Evolutionary conservation across 2,113 vertebrate genomes (phyloP).

Genomic region (Plecotus auritus): DNA sequence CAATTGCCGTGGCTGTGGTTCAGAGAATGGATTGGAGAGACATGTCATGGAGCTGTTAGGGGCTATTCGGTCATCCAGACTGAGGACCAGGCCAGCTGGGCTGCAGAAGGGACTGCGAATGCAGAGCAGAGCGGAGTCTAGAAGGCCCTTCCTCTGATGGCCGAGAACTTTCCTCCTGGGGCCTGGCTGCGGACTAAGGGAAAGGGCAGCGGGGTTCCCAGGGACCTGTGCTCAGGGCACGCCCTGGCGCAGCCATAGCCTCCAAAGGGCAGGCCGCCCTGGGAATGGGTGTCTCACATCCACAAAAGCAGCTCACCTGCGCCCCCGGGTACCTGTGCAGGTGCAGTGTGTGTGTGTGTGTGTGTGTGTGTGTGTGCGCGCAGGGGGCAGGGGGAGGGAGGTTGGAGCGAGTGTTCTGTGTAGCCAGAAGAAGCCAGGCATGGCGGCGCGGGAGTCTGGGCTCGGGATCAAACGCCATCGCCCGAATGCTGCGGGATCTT

Average conservation of each 20-base stretch:
- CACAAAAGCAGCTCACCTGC: not conserved
- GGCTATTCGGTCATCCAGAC: not conserved
- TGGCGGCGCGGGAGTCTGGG: not conserved
- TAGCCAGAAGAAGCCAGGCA: not conserved
- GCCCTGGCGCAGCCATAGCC: not conserved
- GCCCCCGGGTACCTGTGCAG: not conserved
- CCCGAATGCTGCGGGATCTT: not conserved
- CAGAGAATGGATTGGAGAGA: not conserved
- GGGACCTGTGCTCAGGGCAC: fast-evolving
- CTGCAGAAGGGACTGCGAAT: not conserved
- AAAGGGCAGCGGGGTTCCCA: fast-evolving
- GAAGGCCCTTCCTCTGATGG: not conserved
- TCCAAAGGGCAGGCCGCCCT: too few species aligned
- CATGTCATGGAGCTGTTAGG: fast-evolving
- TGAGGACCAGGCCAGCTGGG: not conserved
- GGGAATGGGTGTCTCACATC: not conserved
- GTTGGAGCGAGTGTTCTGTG: fast-evolving
- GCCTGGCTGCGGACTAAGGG: not conserved
- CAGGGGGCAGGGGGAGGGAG: not conserved
- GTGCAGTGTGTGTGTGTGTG: fast-evolving
- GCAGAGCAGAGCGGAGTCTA: not conserved
- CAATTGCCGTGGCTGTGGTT: not conserved
- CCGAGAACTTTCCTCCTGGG: not conserved
- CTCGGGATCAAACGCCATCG: not conserved
- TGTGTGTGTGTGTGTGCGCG: too few species aligned